These are phyloP conservation scores for Cardiocondyla obscurior DNA, from an alignment of 1,140 invertebrate species.

Conservation along the genomic window DNA sequence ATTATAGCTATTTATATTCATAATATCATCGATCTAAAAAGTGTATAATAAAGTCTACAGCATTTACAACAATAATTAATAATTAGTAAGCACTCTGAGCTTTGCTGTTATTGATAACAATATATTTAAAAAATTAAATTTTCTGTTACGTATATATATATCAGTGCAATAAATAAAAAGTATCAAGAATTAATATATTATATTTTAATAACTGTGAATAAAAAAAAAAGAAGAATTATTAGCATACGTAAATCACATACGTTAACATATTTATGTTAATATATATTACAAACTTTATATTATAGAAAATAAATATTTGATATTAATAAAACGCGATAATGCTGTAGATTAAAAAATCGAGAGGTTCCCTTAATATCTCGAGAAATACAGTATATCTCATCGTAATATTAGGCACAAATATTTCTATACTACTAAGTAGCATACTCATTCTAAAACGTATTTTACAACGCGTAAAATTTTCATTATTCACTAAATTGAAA, in stretches of 20 bases:
- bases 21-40: constrained; percentile 25
- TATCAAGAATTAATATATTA: not conserved
- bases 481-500: constrained; percentile 33
- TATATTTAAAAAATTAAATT: not conserved
- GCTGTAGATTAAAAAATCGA: constrained; percentile 18
- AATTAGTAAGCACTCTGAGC: not conserved
- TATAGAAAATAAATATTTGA: not conserved
- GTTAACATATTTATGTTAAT: not conserved
- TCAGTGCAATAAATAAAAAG: constrained; percentile 22
- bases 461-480: constrained; percentile 19
- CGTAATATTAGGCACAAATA: constrained; percentile 46
- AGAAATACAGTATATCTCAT: not conserved
- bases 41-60: constrained; percentile 14
- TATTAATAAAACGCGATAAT: constrained; percentile 8
- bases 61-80: constrained; percentile 29
- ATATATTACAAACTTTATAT: constrained; percentile 18
- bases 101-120: constrained; percentile 25
- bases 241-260: not conserved
- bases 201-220: not conserved
- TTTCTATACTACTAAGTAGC: constrained; percentile 43
- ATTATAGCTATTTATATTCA: not conserved
- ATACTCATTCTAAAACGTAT: constrained; percentile 34
- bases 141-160: not conserved
- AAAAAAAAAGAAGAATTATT: constrained; percentile 1
- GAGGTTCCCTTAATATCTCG: not conserved